Evolutionary conservation across 2,888 invertebrate genomes (phyloP).

Genomic region (Imbricaverruca yamaguchii): DNA sequence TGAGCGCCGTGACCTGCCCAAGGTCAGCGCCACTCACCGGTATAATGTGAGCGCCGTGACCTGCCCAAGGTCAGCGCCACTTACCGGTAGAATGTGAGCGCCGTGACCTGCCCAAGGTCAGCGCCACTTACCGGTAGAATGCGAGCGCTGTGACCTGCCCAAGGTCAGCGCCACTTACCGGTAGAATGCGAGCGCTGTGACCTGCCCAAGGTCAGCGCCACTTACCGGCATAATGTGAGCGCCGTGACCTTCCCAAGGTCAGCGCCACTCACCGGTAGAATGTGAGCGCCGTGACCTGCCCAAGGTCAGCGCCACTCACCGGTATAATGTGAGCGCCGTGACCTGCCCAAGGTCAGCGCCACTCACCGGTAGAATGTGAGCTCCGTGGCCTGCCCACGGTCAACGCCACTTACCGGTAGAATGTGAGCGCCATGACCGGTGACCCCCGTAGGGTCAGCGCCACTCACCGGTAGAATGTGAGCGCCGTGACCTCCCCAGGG

Average conservation of each 20-base stretch:
- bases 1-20: slow-evolving; percentile 49
- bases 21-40: slow-evolving; percentile 26
- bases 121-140: slow-evolving; percentile 35
- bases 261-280: slow-evolving; percentile 35
- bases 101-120: slow-evolving; percentile 39
- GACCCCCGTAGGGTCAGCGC: too few species aligned
- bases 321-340: slow-evolving; percentile 52
- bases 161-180: slow-evolving; percentile 24
- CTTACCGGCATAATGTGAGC: slow-evolving; percentile 47
- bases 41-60: slow-evolving; percentile 54
- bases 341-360: too few species aligned
- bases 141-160: slow-evolving; percentile 52
- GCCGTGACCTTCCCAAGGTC: slow-evolving; percentile 42
- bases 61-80: neutral
- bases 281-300: slow-evolving; percentile 52
- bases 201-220: too few species aligned
- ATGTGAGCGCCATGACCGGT: slow-evolving; percentile 57
- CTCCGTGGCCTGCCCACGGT: slow-evolving; percentile 42
- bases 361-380: slow-evolving; percentile 47
- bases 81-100: slow-evolving; percentile 50
- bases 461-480: slow-evolving; percentile 47
- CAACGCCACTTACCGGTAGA: slow-evolving; percentile 34
- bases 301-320: slow-evolving; percentile 23
- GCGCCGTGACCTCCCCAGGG: slow-evolving; percentile 43
- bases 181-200: slow-evolving; percentile 53